phyloP scores from a whole-genome alignment of 2,113 vertebrate genomes.

The Cebidichthys violaceus region DNA sequence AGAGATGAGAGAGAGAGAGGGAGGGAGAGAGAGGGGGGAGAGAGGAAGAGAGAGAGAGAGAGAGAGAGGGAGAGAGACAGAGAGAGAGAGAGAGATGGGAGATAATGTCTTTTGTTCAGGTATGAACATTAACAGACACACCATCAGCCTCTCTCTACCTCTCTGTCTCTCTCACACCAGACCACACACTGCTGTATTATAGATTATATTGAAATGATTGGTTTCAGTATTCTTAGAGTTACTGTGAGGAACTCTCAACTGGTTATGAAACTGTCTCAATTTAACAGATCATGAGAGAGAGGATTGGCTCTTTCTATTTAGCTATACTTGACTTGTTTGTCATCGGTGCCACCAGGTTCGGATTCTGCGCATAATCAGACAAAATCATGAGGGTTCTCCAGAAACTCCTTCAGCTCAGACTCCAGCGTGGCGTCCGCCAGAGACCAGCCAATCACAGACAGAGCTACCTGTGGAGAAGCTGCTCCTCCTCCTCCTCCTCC shows the following conservation, averaged over 20 bases:
- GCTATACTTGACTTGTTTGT: not conserved
- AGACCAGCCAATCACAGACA: not conserved
- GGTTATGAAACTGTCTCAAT: not conserved
- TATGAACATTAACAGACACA: slow-evolving; percentile 30
- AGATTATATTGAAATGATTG: not conserved
- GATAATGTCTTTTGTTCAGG: slow-evolving; percentile 1
- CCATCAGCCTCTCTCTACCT: not conserved
- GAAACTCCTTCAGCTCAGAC: not conserved
- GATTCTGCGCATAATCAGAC: too few species aligned
- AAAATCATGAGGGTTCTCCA: too few species aligned
- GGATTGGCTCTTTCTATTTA: too few species aligned
- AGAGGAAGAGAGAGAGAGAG: too few species aligned
- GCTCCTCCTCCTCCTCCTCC: too few species aligned
- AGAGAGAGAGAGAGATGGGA: not conserved
- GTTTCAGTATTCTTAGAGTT: not conserved
- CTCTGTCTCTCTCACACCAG: not conserved
- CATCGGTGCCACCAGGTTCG: not conserved
- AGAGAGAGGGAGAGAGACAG: slow-evolving; percentile 12
- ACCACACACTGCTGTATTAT: too few species aligned
- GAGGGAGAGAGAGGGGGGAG: not conserved
- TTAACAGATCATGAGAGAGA: too few species aligned
- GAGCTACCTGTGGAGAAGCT: not conserved
- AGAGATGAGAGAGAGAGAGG: not conserved
- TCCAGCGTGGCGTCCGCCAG: not conserved
- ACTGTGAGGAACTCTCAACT: not conserved